phyloP scores from a whole-genome alignment of 2,113 vertebrate genomes.

The Eonycteris spelaea region DNA sequence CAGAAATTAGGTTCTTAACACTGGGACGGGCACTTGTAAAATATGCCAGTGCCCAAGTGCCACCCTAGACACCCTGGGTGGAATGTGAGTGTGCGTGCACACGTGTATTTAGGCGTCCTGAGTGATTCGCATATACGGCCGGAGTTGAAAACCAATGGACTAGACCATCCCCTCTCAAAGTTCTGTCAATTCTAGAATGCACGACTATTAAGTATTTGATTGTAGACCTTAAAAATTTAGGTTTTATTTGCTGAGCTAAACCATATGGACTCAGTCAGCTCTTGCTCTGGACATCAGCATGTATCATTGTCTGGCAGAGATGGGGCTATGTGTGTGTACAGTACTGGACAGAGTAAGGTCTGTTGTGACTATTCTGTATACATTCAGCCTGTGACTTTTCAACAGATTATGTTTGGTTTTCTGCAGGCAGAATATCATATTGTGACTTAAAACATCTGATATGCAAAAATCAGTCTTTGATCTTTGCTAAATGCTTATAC shows the following conservation, averaged over 20 bases:
- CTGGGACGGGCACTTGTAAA: not conserved
- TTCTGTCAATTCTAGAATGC: not conserved
- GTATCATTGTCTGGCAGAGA: not conserved
- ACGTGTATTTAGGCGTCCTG: not conserved
- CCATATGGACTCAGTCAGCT: not conserved
- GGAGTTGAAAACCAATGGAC: not conserved
- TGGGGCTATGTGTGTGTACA: not conserved
- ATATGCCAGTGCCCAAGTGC: not conserved
- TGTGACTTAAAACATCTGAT: constrained; percentile 1
- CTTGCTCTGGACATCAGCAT: not conserved
- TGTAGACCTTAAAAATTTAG: not conserved
- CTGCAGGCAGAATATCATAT: not conserved
- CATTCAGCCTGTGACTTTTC: not conserved
- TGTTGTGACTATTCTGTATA: not conserved
- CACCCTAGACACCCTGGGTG: not conserved
- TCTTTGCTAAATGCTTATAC: not conserved
- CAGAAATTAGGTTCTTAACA: constrained; percentile 29
- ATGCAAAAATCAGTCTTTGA: not conserved
- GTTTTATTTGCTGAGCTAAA: not conserved
- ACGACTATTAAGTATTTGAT: not conserved
- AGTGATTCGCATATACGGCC: not conserved
- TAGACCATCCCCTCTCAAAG: not conserved
- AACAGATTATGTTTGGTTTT: not conserved
- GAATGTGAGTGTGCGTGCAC: not conserved
- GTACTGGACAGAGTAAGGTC: not conserved